Evolutionary conservation across 2,113 vertebrate genomes (phyloP).

Genomic region (Arizona elegans): DNA sequence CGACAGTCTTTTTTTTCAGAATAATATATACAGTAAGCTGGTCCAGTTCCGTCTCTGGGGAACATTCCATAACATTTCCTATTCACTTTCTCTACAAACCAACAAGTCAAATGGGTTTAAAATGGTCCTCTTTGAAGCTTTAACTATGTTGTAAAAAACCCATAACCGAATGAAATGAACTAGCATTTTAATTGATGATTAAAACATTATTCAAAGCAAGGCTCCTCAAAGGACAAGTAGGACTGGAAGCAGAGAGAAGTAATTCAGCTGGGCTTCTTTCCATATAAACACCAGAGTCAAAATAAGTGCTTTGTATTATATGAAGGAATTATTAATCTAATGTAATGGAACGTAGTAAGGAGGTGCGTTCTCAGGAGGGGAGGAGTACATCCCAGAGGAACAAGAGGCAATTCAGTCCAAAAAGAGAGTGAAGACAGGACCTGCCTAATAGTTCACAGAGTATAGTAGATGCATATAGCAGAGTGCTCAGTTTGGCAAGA

Average conservation of each 20-base stretch:
- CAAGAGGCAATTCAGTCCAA: not conserved
- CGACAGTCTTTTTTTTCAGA: not conserved
- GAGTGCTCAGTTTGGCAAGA: not conserved
- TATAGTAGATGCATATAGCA: not conserved
- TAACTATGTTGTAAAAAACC: not conserved
- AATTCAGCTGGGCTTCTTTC: not conserved
- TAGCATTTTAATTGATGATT: conserved; percentile 38
- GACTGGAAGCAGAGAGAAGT: conserved; percentile 40
- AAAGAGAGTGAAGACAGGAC: not conserved
- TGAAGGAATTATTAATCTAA: conserved; percentile 42
- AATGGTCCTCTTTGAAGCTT: not conserved
- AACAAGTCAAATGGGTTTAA: not conserved
- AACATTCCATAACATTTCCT: not conserved
- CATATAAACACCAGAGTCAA: conserved; percentile 20
- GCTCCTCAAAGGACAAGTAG: conserved; percentile 27
- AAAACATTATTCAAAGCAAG: conserved; percentile 40
- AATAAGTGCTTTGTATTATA: conserved; percentile 29
- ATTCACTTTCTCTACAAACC: not conserved
- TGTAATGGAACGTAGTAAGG: not conserved
- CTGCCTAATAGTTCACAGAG: not conserved
- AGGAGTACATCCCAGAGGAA: not conserved
- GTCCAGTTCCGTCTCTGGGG: not conserved
- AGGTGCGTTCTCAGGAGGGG: not conserved
- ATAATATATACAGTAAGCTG: not conserved
- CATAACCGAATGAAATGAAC: conserved; percentile 6